phyloP scores from a whole-genome alignment of 1,140 invertebrate genomes.

The Diuraphis noxia region DNA sequence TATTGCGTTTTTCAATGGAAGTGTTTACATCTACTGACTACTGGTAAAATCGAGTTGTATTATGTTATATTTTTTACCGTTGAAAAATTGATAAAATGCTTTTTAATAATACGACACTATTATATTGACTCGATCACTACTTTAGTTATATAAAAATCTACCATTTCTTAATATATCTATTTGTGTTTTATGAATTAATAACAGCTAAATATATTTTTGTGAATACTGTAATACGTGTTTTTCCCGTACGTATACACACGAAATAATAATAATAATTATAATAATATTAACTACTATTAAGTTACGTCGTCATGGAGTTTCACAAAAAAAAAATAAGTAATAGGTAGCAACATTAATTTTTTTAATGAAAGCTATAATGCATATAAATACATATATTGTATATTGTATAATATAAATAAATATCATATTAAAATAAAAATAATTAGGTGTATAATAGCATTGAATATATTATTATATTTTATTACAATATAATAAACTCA shows the following conservation, averaged over 20 bases:
- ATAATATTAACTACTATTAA: neutral
- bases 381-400: too few species aligned
- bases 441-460: too few species aligned
- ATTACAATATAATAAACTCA: too few species aligned
- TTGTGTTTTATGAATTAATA: neutral
- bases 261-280: neutral
- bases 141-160: neutral
- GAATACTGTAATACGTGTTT: neutral
- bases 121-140: neutral
- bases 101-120: too few species aligned
- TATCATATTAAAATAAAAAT: too few species aligned
- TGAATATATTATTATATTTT: too few species aligned
- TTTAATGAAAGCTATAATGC: neutral
- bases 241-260: neutral
- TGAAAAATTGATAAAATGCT: neutral
- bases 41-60: neutral
- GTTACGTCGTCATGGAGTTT: neutral
- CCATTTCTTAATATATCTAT: too few species aligned
- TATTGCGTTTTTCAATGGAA: neutral
- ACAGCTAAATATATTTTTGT: neutral
- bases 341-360: neutral
- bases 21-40: neutral
- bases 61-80: neutral
- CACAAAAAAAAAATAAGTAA: neutral
- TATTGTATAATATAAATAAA: too few species aligned